Conservation (phyloP, 2,888 invertebrate species). For the Lypha dubia region DNA sequence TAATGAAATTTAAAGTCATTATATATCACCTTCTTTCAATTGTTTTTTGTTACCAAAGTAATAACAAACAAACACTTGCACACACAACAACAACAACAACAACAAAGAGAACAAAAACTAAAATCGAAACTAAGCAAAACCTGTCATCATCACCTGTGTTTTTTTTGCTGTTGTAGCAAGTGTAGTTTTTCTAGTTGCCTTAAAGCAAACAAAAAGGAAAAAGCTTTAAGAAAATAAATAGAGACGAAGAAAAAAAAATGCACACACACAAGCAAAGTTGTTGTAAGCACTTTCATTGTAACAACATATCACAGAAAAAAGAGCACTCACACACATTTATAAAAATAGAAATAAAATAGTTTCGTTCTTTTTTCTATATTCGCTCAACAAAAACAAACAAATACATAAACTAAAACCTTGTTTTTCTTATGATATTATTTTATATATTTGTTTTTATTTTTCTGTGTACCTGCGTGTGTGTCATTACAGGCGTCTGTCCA, state of each 20-base stretch:
- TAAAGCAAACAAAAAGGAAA: slow-evolving; percentile 35
- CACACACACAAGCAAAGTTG: slow-evolving; percentile 42
- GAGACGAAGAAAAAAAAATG: slow-evolving; percentile 19
- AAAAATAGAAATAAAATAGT: slow-evolving; percentile 16
- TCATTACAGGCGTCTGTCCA: slow-evolving; percentile 94
- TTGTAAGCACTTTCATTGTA: slow-evolving; percentile 67
- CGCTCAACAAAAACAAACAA: slow-evolving; percentile 45
- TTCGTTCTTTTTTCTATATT: slow-evolving; percentile 20
- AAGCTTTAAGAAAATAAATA: slow-evolving; percentile 60
- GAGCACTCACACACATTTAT: slow-evolving; percentile 33
- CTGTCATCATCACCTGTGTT: slow-evolving; percentile 78
- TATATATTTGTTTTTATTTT: slow-evolving; percentile 48
- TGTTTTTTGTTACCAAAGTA: slow-evolving; percentile 42
- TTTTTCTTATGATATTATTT: slow-evolving; percentile 37
- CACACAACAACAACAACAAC: background rate
- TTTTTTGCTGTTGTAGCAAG: slow-evolving; percentile 54
- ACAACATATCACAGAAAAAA: slow-evolving; percentile 52
- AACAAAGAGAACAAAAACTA: too few relatives aligned
- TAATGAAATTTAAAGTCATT: slow-evolving; percentile 70
- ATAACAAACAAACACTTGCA: slow-evolving; percentile 20
- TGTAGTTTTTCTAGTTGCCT: slow-evolving; percentile 19
- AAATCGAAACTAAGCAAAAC: slow-evolving; percentile 70
- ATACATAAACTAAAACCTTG: slow-evolving; percentile 65
- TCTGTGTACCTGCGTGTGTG: slow-evolving; percentile 44
- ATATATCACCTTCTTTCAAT: slow-evolving; percentile 65